These are phyloP conservation scores for Ditylenchus weischeri DNA, from an alignment of 2,888 invertebrate species.

Conservation along the genomic window DNA sequence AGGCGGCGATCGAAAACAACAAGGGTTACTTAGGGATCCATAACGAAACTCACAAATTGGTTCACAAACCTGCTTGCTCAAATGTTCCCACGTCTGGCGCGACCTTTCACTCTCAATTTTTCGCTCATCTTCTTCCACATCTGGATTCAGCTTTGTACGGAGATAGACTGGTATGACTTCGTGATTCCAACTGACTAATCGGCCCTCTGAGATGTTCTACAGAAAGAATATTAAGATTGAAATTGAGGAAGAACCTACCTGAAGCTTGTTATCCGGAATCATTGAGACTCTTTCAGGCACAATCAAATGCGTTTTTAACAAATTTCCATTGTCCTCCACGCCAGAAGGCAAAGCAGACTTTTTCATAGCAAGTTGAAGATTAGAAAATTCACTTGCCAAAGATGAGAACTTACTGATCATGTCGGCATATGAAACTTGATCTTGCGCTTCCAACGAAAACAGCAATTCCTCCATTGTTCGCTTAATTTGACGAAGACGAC, in stretches of 20 bases:
- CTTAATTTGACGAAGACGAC: conserved; percentile 28
- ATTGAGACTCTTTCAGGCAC: conserved; percentile 45
- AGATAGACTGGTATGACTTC: conserved; percentile 52
- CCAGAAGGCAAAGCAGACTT: conserved; percentile 34
- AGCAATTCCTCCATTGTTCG: conserved; percentile 27
- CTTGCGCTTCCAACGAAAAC: conserved; percentile 29
- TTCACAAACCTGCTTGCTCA: conserved; percentile 33
- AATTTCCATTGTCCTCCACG: conserved; percentile 38
- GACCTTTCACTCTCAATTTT: conserved; percentile 31
- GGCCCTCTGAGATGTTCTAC: conserved; percentile 42
- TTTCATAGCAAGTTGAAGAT: conserved; percentile 39
- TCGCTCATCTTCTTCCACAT: conserved; percentile 32
- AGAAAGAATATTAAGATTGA: conserved; percentile 16
- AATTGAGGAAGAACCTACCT: conserved; percentile 10
- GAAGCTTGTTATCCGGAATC: conserved; percentile 39
- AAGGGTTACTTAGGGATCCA: background rate
- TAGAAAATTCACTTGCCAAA: conserved; percentile 42
- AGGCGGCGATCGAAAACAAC: conserved; percentile 32
- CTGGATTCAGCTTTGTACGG: conserved; percentile 39
- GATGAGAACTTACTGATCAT: conserved; percentile 50
- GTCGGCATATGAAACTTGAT: conserved; percentile 33
- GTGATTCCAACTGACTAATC: conserved; percentile 50
- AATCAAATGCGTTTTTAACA: conserved; percentile 43
- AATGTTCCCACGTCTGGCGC: conserved; percentile 17
- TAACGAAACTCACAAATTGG: background rate